Base-by-base conservation (phyloP, 1,140 invertebrate genomes). In the Drosophila micromelanica region DNA sequence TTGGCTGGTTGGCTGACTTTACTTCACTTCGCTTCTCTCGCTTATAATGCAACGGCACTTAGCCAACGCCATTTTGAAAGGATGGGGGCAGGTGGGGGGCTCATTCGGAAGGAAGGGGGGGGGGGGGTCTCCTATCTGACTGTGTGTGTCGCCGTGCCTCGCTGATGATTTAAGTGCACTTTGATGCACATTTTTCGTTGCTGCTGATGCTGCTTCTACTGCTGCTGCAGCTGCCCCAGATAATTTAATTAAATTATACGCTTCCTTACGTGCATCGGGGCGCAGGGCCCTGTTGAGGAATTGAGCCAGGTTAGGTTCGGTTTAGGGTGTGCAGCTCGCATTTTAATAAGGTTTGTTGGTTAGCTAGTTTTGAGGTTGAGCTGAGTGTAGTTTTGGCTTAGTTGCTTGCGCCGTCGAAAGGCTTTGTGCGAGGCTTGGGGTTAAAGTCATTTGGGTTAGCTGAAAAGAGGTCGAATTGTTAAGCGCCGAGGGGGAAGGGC, bases 191-290 rank as follows among this genome's bases (percentile, higher is more conserved):
- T 87, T 87, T 87, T 86, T 86, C 82, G 82, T 87, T 78, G 78
- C 73, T 81, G 77, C 81, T 69, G 76, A 45, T 40, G 35, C 38
- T 69, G 67, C 51, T 52, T 56, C 48, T 42, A 9, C 40, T 69
- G 76, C 68, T 59, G 67, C 80, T 78, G 69, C 62, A 82, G 80
- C 69, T 87, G 82, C 76, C 82, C 82, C 72, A 87, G 84, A 87
- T 87, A 87, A 87, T 87, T 87, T 87, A 82, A 87, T 87, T 87
- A 87, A 87, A 87, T 87, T 87, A 87, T 87, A 89, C 82, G 84
- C 84, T 87, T 87, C 82, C 75, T 87, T 87, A 87, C 71, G 71
- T 86, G 62, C 78, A 65, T 81, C 73, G 81, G 56, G 52, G 40
- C 27, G 13, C 37, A 9, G 17, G 37, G 60, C 15, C 40, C 3